Evolutionary conservation across 2,888 invertebrate genomes (phyloP).

Genomic region (Subacronicta megacephala): DNA sequence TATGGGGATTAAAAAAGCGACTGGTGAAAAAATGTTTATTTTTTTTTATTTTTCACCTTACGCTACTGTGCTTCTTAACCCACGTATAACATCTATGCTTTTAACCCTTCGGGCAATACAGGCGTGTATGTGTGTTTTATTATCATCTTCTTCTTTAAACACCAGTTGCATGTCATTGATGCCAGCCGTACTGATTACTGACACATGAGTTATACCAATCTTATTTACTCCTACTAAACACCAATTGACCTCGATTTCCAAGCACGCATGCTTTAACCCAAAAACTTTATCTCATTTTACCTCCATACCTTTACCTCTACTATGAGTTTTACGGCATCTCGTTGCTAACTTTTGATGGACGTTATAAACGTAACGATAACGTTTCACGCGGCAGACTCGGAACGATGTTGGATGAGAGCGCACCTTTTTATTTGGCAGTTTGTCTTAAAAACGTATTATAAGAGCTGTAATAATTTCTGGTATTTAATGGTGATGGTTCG

Average conservation of each 20-base stretch:
- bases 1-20: too few species aligned
- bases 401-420: slow-evolving; percentile 54
- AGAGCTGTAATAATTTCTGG: slow-evolving; percentile 61
- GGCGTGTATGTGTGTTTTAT: too few species aligned
- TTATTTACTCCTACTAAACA: background rate
- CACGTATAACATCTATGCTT: too few species aligned
- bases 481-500: slow-evolving; percentile 63
- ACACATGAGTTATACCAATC: too few species aligned
- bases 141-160: too few species aligned
- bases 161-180: too few species aligned
- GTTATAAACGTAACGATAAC: slow-evolving; percentile 77
- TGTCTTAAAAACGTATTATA: slow-evolving; percentile 71
- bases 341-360: slow-evolving; percentile 70
- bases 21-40: too few species aligned
- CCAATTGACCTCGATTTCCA: slow-evolving; percentile 32
- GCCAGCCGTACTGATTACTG: too few species aligned
- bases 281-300: slow-evolving; percentile 27
- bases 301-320: slow-evolving; percentile 31
- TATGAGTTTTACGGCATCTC: slow-evolving; percentile 61
- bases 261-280: slow-evolving; percentile 37
- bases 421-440: slow-evolving; percentile 74
- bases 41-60: too few species aligned
- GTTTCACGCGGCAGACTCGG: slow-evolving; percentile 56
- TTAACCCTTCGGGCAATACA: too few species aligned
- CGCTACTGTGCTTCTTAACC: too few species aligned